A percentile compares a stretch with the other conserved stretches of the same genome.
phyloP scores from a whole-genome alignment of 2,888 invertebrate species.

The Seladonia tumulorum region DNA sequence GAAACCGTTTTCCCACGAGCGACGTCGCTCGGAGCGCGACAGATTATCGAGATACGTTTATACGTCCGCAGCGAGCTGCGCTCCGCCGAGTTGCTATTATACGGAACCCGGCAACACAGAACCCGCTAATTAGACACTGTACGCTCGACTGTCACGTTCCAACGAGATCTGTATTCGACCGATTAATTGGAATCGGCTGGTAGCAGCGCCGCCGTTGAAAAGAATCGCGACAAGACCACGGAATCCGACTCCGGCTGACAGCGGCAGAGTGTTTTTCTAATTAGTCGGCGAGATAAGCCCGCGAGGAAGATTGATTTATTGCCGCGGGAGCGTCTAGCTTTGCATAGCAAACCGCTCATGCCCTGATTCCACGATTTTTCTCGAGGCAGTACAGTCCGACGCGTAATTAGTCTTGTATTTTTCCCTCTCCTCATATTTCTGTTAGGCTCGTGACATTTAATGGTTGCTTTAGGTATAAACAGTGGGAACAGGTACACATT shows the following conservation, averaged over 20 bases:
- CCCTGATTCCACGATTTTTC: background rate
- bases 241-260: background rate
- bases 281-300: conserved; percentile 2
- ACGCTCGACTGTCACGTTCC: conserved; percentile 37
- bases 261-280: background rate
- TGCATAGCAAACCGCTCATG: background rate
- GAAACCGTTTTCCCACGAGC: conserved; percentile 62
- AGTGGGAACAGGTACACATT: background rate
- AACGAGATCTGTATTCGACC: conserved; percentile 1
- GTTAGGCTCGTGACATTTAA: background rate
- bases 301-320: conserved; percentile 7
- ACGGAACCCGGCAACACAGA: conserved; percentile 46
- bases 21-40: conserved; percentile 37
- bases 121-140: conserved; percentile 57
- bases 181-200: conserved; percentile 46
- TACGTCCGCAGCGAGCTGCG: conserved; percentile 21
- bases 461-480: background rate
- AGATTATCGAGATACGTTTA: conserved; percentile 50
- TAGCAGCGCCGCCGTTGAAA: conserved; percentile 13
- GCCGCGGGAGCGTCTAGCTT: background rate
- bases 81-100: conserved; percentile 48
- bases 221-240: conserved; percentile 14
- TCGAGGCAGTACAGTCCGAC: background rate
- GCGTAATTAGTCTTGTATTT: background rate
- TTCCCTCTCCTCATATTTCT: background rate